Conservation (phyloP, 2,888 invertebrate species). For the Acronicta leporina region DNA sequence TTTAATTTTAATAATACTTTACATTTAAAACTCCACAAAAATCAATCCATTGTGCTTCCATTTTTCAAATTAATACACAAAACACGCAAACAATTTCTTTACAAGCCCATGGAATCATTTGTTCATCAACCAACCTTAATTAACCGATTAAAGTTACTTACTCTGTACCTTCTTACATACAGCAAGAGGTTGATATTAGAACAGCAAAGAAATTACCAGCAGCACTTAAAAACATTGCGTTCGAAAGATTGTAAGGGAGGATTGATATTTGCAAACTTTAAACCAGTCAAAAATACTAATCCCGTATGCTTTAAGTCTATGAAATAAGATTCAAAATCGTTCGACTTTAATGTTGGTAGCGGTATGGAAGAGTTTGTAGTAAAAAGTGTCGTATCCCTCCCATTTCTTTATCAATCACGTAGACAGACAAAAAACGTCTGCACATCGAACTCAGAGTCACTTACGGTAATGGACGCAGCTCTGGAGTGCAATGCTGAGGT, state of each 20-base stretch:
- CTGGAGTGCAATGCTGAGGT: slow-evolving; percentile 60
- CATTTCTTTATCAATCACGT: slow-evolving; percentile 86
- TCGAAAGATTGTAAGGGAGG: slow-evolving; percentile 55
- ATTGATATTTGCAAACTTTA: slow-evolving; percentile 50
- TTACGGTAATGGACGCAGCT: slow-evolving; percentile 83
- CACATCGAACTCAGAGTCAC: slow-evolving; percentile 85
- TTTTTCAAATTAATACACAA: slow-evolving; percentile 60
- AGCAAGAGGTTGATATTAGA: slow-evolving; percentile 14
- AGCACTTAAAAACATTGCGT: slow-evolving; percentile 37
- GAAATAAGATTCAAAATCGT: slow-evolving; percentile 42
- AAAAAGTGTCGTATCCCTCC: slow-evolving; percentile 80
- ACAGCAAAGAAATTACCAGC: slow-evolving; percentile 9
- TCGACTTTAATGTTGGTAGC: slow-evolving; percentile 11
- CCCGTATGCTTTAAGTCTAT: slow-evolving; percentile 13
- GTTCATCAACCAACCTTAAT: slow-evolving; percentile 57
- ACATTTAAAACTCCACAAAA: slow-evolving; percentile 9
- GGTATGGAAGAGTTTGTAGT: slow-evolving; percentile 54
- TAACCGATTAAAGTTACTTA: background rate
- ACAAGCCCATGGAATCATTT: slow-evolving; percentile 61
- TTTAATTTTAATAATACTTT: background rate
- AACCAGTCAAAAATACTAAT: background rate
- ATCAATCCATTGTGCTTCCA: slow-evolving; percentile 57
- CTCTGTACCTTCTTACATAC: slow-evolving; percentile 9
- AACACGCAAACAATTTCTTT: slow-evolving; percentile 67
- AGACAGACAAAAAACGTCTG: slow-evolving; percentile 82